phyloP scores from a whole-genome alignment of 1,140 invertebrate genomes.

The Orius laevigatus region DNA sequence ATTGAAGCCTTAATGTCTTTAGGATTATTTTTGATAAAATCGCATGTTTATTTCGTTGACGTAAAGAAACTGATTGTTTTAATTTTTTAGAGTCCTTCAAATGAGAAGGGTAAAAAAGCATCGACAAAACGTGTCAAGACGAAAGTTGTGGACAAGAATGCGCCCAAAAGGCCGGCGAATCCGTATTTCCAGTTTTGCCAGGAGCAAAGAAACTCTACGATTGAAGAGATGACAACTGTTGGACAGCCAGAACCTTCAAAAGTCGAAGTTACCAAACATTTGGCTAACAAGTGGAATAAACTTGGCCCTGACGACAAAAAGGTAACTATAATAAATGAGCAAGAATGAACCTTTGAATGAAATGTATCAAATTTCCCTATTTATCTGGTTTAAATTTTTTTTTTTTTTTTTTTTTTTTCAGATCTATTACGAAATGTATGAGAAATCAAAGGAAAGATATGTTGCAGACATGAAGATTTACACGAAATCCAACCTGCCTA shows the following conservation, averaged over 20 bases:
- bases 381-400: background rate
- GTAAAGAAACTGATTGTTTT: background rate
- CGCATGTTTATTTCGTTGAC: too few species aligned
- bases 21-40: too few species aligned
- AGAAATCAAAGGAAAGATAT: conserved; percentile 60
- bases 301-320: conserved; percentile 51
- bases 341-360: background rate
- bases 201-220: conserved; percentile 52
- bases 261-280: conserved; percentile 54
- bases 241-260: conserved; percentile 51
- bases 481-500: conserved; percentile 26
- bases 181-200: conserved; percentile 68
- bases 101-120: background rate
- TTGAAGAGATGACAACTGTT: conserved; percentile 34
- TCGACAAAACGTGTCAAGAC: conserved; percentile 20
- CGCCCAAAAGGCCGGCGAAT: conserved; percentile 60
- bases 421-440: conserved; percentile 64
- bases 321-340: conserved; percentile 25
- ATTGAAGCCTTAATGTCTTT: background rate
- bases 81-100: background rate
- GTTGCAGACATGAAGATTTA: conserved; percentile 50
- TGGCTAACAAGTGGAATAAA: conserved; percentile 54
- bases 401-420: conserved; percentile 28
- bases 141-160: conserved; percentile 48
- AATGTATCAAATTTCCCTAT: background rate